phyloP scores from a whole-genome alignment of 1,140 invertebrate species.

The Oncopeltus fasciatus region DNA sequence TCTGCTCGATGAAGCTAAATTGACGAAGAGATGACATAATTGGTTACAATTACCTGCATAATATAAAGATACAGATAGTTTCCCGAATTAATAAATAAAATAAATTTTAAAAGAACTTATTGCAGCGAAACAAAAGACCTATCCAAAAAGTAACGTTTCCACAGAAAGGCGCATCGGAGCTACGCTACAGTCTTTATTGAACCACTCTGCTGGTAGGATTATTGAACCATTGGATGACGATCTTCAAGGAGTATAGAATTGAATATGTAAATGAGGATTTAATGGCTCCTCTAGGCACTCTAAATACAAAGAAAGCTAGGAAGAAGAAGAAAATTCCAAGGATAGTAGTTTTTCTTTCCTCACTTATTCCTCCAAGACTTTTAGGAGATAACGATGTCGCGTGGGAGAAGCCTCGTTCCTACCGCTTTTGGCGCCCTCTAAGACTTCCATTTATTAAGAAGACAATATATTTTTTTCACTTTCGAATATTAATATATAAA shows the following conservation, averaged over 20 bases:
- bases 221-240: background rate
- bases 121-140: background rate
- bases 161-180: background rate
- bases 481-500: background rate
- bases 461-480: background rate
- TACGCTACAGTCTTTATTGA: background rate
- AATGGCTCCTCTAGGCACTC: background rate
- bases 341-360: background rate
- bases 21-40: background rate
- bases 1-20: background rate
- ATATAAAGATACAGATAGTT: background rate
- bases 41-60: background rate
- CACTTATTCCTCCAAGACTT: background rate
- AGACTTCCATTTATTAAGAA: background rate
- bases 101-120: background rate
- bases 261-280: background rate
- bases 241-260: background rate
- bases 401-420: background rate
- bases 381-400: background rate
- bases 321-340: background rate
- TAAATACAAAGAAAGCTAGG: background rate
- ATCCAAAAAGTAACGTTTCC: background rate
- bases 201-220: background rate
- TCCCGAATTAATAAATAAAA: too few relatives aligned
- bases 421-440: background rate